A percentile compares a stretch with the other conserved stretches of the same genome.
Evolutionary conservation across 1,140 invertebrate genomes (phyloP).

Genomic region (Heliothis virescens): DNA sequence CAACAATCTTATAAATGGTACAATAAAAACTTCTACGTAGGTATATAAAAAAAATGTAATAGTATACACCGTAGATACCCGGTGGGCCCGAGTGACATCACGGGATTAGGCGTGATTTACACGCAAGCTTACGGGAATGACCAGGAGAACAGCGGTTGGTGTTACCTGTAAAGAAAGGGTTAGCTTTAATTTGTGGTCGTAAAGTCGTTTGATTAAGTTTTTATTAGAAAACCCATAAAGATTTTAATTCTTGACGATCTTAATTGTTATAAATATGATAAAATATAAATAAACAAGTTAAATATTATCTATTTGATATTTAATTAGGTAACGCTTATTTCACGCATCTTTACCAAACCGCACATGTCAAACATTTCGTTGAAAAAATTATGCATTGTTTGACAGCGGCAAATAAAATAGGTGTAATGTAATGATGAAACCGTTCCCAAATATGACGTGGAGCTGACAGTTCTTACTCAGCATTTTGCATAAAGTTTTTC

Average conservation of each 20-base stretch:
- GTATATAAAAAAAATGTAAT: background rate
- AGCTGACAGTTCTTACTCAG: constrained; percentile 1
- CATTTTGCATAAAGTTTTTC: constrained; percentile 12
- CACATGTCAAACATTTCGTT: background rate
- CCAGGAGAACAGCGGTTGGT: background rate
- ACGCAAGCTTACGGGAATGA: background rate
- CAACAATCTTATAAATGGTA: constrained; percentile 27
- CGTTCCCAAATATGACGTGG: background rate
- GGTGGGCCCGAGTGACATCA: constrained; percentile 15
- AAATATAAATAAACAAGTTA: background rate
- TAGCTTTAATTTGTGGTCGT: constrained; percentile 28
- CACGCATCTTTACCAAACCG: background rate
- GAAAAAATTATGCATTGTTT: constrained; percentile 27
- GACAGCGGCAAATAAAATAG: background rate
- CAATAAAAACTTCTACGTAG: constrained; percentile 31
- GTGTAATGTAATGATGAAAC: constrained; percentile 9
- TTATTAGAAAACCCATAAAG: background rate
- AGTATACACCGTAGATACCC: background rate
- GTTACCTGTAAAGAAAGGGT: constrained; percentile 42
- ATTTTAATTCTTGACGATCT: too few species aligned
- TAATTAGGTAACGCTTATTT: background rate
- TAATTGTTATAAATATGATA: background rate
- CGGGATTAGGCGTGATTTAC: constrained; percentile 44
- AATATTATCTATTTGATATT: background rate
- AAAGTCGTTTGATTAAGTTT: constrained; percentile 14